phyloP scores from a whole-genome alignment of 2,888 invertebrate species.

The Heteromyza rotundicornis region DNA sequence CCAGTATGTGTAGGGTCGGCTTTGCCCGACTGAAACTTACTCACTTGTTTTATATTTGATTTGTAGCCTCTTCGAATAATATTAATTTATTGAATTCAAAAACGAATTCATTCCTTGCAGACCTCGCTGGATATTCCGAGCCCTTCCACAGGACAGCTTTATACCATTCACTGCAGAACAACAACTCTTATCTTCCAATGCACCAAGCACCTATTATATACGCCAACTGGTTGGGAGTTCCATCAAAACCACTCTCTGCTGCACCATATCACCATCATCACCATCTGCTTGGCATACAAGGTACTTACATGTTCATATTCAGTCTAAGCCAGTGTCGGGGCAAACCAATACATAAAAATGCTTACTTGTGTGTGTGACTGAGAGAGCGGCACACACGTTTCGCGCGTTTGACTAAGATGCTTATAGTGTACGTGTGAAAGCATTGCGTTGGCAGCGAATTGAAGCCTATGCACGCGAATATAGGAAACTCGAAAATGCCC shows the following conservation, averaged over 20 bases:
- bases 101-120: conserved; percentile 28
- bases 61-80: conserved; percentile 38
- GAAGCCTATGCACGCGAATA: no score
- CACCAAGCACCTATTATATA: conserved; percentile 39
- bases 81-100: conserved; percentile 37
- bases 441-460: no score
- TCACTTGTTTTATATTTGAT: conserved; percentile 9
- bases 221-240: conserved; percentile 50
- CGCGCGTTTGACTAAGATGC: no score
- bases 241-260: conserved; percentile 61
- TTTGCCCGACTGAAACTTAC: no score
- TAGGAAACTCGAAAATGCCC: no score
- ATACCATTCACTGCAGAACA: not conserved
- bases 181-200: conserved; percentile 27
- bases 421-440: no score
- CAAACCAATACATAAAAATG: no score
- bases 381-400: no score
- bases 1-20: no score
- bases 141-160: conserved; percentile 7
- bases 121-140: not conserved
- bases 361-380: no score
- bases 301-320: conserved; percentile 59
- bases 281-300: conserved; percentile 69
- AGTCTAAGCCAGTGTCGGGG: no score
- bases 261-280: conserved; percentile 37